Percentiles rank a stretch among this genome's conserved stretches.
phyloP scores from a whole-genome alignment of 2,113 vertebrate species.

The Calypte anna region DNA sequence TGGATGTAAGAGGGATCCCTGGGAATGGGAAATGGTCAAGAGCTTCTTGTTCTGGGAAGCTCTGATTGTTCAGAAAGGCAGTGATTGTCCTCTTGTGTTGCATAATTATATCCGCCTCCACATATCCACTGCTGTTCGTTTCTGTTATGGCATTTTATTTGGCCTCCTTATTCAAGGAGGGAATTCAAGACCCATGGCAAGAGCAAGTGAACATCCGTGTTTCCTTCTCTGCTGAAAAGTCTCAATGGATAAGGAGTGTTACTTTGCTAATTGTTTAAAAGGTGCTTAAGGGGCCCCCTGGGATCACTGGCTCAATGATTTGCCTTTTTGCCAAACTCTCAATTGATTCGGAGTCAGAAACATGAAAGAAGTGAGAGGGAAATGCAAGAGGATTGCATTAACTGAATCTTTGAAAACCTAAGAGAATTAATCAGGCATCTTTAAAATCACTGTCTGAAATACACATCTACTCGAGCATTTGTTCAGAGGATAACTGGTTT shows the following conservation, averaged over 20 bases:
- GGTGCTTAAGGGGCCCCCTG: background rate
- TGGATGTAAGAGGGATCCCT: background rate
- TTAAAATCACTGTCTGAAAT: background rate
- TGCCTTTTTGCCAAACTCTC: background rate
- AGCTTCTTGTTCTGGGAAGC: constrained; percentile 4
- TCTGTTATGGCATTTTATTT: background rate
- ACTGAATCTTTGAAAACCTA: background rate
- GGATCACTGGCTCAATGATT: background rate
- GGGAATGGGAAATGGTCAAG: background rate
- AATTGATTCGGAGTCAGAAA: background rate
- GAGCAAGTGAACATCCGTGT: background rate
- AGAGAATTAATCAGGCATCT: background rate
- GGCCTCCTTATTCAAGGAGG: background rate
- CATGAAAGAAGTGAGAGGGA: background rate
- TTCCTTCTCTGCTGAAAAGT: background rate
- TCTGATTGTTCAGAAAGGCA: background rate
- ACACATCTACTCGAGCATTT: background rate
- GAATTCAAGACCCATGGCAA: background rate
- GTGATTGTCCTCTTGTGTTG: background rate
- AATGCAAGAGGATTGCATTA: background rate
- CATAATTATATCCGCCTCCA: background rate
- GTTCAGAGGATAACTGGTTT: background rate
- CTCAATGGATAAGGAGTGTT: background rate
- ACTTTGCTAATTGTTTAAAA: background rate
- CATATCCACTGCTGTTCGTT: background rate